Percentiles rank a stretch among this genome's conserved stretches.
These are phyloP conservation scores for Carettochelys insculpta DNA, from an alignment of 2,113 vertebrate species.

Conservation along the genomic window DNA sequence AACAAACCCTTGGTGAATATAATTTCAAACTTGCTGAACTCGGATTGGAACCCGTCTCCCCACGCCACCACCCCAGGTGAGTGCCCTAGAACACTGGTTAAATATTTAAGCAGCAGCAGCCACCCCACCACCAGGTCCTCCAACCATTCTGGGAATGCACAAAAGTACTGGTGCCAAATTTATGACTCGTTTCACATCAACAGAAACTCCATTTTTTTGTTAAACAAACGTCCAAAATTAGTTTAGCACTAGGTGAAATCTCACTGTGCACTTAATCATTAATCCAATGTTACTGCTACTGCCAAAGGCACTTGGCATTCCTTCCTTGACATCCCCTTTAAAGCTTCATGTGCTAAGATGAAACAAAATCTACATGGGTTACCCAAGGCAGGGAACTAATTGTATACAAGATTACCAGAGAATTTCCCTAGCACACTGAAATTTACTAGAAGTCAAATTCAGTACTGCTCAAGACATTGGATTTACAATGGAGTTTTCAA, in stretches of 20 bases:
- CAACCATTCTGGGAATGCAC: neutral
- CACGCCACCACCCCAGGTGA: neutral
- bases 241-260: neutral
- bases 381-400: neutral
- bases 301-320: fast-evolving
- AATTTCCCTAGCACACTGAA: neutral
- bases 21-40: neutral
- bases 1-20: too few relatives aligned
- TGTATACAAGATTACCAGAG: neutral
- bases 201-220: too few relatives aligned
- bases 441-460: neutral
- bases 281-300: neutral
- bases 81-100: neutral
- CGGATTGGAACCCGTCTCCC: neutral
- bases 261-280: neutral
- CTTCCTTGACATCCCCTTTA: fast-evolving
- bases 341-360: neutral
- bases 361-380: neutral
- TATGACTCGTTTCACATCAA: too few relatives aligned
- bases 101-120: neutral
- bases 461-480: neutral
- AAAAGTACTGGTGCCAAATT: neutral
- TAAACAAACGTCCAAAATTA: neutral
- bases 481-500: neutral
- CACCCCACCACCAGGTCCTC: neutral